phyloP scores from a whole-genome alignment of 2,113 vertebrate species.

The Percina caprodes region DNA sequence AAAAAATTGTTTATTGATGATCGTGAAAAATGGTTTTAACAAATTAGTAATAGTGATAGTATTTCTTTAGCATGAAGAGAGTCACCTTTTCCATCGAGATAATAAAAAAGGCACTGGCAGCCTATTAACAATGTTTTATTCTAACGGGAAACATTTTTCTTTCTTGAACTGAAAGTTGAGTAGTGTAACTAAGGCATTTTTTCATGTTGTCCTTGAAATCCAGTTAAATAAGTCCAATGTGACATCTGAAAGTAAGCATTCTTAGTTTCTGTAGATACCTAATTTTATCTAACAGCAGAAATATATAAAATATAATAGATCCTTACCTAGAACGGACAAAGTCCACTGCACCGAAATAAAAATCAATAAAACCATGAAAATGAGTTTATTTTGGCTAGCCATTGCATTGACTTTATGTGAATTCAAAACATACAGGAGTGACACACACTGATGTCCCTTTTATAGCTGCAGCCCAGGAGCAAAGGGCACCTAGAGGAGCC shows the following conservation, averaged over 20 bases:
- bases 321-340: conserved; percentile 72
- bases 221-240: neutral
- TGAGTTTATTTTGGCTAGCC: conserved; percentile 33
- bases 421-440: neutral
- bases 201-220: neutral
- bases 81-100: neutral
- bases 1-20: neutral
- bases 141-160: neutral
- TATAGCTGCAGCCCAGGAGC: conserved; percentile 62
- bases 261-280: neutral
- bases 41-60: neutral
- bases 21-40: neutral
- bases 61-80: neutral
- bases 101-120: neutral
- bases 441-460: conserved; percentile 36
- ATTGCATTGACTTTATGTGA: conserved; percentile 48
- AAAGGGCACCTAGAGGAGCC: conserved; percentile 65
- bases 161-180: neutral
- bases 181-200: neutral
- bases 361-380: conserved; percentile 72
- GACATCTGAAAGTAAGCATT: neutral
- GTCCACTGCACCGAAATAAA: conserved; percentile 58
- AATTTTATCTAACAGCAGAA: neutral
- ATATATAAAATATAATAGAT: neutral
- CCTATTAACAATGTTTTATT: neutral